Evolutionary conservation across 2,797 vertebrate species (phyloP).

Genomic region (Acropternis orthonyx): DNA sequence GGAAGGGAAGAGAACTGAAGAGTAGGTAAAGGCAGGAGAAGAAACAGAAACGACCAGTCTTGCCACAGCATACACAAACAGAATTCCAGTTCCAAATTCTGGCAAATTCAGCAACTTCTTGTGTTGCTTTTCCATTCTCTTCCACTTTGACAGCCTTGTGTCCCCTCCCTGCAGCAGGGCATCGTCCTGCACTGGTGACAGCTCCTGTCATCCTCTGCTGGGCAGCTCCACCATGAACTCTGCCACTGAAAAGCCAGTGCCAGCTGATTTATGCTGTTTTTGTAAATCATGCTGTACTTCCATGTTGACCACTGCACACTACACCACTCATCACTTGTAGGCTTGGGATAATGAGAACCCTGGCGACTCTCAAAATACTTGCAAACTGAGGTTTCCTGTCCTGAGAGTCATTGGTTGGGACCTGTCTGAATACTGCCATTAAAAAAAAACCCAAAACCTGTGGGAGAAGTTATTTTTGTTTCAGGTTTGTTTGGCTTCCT

Average conservation of each 20-base stretch:
- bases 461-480: slow-evolving; percentile 37
- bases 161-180: neutral
- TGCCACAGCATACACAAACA: neutral
- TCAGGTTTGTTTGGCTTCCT: slow-evolving; percentile 19
- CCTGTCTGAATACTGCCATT: neutral
- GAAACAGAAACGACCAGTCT: neutral
- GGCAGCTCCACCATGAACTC: neutral
- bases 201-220: neutral
- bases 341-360: slow-evolving; percentile 14
- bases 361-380: slow-evolving; percentile 30
- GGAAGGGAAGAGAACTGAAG: neutral
- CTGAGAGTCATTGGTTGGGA: neutral
- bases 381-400: slow-evolving; percentile 32
- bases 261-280: neutral
- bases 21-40: neutral
- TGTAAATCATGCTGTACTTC: neutral
- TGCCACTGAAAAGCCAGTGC: neutral
- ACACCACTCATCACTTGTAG: slow-evolving; percentile 18
- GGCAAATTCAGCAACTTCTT: neutral
- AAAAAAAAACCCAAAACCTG: neutral
- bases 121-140: neutral
- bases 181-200: neutral
- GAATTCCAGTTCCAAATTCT: neutral
- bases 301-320: slow-evolving; percentile 1
- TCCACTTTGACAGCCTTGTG: neutral